Base-by-base conservation (phyloP, 1,140 invertebrate genomes). In the Drosophila ambigua region DNA sequence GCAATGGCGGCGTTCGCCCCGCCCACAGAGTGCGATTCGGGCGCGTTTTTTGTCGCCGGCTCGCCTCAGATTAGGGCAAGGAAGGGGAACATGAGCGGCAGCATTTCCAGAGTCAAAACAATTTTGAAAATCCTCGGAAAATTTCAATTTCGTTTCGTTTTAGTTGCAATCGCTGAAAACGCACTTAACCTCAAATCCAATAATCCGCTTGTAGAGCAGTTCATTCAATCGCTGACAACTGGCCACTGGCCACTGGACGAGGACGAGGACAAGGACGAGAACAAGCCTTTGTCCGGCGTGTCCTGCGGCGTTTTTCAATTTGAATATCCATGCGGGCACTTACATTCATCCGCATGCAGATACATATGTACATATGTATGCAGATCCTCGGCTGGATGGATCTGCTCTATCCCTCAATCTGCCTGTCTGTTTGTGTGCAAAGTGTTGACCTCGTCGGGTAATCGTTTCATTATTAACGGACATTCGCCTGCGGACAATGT, bases 101-200 rank as follows among this genome's bases (percentile, higher is more conserved):
- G 31, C 60, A 49, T 71, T 57, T 46, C 8, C 41, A 65, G 68
- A 84, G 82, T 88, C 79, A 88, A 88, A 88, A 88, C 83, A 83
- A 69, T 83, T 88, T 67, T 67, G 71, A 64, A 79, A 77, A 73
- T 83, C 64, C 39, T 59, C 50, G 53, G 45, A 35, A 55, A 50
- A 64, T 64, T 58, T 58, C 28, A 76, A 62, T 87, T 83, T 76
- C 35, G 39, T 65, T 72, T 62, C 64, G 62, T 39, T 39, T 39
- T 13, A 13, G 64, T 69, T 72, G 58, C 57, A 66, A 63, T 66
- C 65, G 48, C 49, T 64, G 61, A 54, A 76, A 88, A 82, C 77
- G 76, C 83, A 88, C 83, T 88, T 88, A 88, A 88, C 83, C 83
- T 83, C 76, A 88, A 88, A 88, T 87, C 79, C 83, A 74, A 83